Conservation (phyloP, 64 coral and sea anemone genomes). For the Montipora capricornis region DNA sequence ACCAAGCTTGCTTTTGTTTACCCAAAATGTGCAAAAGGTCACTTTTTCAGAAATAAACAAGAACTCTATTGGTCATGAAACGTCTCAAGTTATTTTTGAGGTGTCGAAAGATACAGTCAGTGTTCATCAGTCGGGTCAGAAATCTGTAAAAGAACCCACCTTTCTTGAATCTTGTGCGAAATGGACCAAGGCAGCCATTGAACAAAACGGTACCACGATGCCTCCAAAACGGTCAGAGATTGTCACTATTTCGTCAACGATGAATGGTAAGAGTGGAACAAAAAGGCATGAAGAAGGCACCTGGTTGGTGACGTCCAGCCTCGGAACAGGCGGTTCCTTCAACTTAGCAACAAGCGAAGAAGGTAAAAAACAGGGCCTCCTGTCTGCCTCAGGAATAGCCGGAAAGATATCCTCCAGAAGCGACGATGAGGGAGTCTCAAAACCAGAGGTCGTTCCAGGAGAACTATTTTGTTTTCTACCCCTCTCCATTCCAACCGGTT, state of each 20-base stretch:
- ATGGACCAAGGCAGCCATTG: conserved; percentile 4
- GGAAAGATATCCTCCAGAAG: conserved; percentile 2
- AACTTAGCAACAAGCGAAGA: conserved; percentile 65
- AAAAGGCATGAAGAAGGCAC: conserved; percentile 6
- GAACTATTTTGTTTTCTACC: conserved; percentile 91
- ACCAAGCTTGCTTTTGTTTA: conserved; percentile 78
- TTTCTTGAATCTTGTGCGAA: conserved; percentile 73
- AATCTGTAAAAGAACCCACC: not conserved
- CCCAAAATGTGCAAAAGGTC: conserved; percentile 84
- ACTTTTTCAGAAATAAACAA: conserved; percentile 44
- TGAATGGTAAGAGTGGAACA: not conserved
- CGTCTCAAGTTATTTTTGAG: not conserved
- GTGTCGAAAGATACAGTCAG: not conserved
- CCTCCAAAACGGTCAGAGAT: conserved; percentile 71
- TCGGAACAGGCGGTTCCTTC: conserved; percentile 60
- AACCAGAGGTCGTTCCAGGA: conserved; percentile 15
- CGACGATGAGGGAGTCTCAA: not conserved
- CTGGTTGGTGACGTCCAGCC: conserved; percentile 58
- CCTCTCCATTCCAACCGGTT: conserved; percentile 81
- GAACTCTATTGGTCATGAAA: not conserved
- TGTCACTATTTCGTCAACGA: conserved; percentile 2
- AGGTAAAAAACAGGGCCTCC: conserved; percentile 62
- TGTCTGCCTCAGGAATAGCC: conserved; percentile 64
- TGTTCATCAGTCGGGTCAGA: not conserved
- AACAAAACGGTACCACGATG: no score